A percentile compares a stretch with the other conserved stretches of the same genome.
phyloP scores from a whole-genome alignment of 2,888 invertebrate species.

The Phasia obesa region DNA sequence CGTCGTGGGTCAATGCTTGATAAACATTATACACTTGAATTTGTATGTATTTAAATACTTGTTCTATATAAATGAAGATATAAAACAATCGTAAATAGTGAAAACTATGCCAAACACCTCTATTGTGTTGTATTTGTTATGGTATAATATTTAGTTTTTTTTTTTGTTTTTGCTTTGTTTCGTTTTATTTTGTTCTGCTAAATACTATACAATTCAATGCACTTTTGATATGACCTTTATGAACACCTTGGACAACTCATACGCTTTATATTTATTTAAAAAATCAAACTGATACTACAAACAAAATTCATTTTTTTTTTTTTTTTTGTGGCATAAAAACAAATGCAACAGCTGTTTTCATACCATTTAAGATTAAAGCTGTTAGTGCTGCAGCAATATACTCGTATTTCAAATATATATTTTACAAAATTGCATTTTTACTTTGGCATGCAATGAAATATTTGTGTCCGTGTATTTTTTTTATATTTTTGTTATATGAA shows the following conservation, averaged over 20 bases:
- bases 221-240: slow-evolving; percentile 68
- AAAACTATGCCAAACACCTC: slow-evolving; percentile 56
- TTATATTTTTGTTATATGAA: slow-evolving; percentile 21
- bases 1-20: neutral
- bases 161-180: neutral
- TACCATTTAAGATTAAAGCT: neutral
- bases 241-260: slow-evolving; percentile 43
- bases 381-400: neutral
- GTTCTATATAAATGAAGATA: neutral
- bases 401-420: slow-evolving; percentile 27
- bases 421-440: slow-evolving; percentile 38
- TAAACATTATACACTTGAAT: too few species aligned
- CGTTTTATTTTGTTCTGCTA: neutral
- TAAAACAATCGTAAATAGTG: slow-evolving; percentile 20
- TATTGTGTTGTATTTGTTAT: slow-evolving; percentile 2
- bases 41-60: neutral
- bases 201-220: slow-evolving; percentile 57
- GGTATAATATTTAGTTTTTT: too few species aligned
- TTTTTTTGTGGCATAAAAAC: slow-evolving; percentile 12
- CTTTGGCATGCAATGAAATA: slow-evolving; percentile 45
- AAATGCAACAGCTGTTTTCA: slow-evolving; percentile 65
- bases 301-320: neutral
- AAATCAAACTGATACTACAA: slow-evolving; percentile 17
- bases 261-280: slow-evolving; percentile 8
- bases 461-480: neutral